Conservation (phyloP, 2,888 invertebrate species). For the Agrilus cyanescens region DNA sequence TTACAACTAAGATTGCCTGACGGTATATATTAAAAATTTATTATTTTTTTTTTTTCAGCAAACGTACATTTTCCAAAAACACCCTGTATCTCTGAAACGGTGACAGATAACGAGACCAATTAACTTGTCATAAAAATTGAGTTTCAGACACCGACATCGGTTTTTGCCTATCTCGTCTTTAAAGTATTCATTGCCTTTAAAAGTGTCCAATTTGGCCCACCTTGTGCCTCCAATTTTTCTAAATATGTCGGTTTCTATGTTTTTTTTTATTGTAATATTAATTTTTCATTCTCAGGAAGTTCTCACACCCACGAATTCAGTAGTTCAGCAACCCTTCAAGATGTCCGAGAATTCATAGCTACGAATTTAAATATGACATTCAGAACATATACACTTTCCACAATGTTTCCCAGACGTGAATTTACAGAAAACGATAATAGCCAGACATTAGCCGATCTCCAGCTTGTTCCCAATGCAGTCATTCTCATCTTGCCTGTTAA, state of each 20-base stretch:
- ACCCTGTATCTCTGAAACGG: too few species aligned
- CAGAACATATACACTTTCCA: constrained; percentile 58
- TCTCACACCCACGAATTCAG: constrained; percentile 63
- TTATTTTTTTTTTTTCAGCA: too few species aligned
- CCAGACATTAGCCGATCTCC: constrained; percentile 49
- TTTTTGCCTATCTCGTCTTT: too few species aligned
- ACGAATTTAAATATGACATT: constrained; percentile 31
- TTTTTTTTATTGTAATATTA: too few species aligned
- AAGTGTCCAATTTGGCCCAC: too few species aligned
- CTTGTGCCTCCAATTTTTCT: too few species aligned
- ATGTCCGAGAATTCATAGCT: constrained; percentile 36
- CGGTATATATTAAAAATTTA: constrained; percentile 39
- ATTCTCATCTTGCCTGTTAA: constrained; percentile 56
- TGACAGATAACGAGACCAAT: too few species aligned
- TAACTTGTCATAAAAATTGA: too few species aligned
- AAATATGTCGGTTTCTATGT: too few species aligned
- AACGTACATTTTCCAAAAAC: too few species aligned
- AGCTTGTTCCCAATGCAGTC: constrained; percentile 64
- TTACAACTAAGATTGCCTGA: constrained; percentile 82
- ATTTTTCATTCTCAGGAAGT: constrained; percentile 23
- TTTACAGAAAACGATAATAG: constrained; percentile 43
- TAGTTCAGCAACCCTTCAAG: constrained; percentile 49
- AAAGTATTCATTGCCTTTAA: too few species aligned
- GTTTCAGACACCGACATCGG: too few species aligned
- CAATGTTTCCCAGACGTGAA: constrained; percentile 64